Evolutionary conservation across 2,113 vertebrate species (phyloP), one percentile per base, ranked within the genome.

Genomic region (Porphyrio hochstetteri): DNA sequence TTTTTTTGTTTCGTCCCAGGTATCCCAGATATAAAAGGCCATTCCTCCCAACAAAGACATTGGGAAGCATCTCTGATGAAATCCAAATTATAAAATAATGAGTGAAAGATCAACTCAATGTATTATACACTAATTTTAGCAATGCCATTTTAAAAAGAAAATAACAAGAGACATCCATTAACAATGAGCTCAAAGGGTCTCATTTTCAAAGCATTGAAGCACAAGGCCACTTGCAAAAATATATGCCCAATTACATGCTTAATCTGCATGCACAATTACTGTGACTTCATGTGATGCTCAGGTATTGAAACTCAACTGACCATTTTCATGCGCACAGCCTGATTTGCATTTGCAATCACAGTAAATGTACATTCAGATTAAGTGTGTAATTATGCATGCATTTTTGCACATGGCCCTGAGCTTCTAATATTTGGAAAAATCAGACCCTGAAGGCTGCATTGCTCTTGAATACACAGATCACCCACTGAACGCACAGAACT

Each of bases 271-370:
- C 44, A 75, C 57, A 92, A 84, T 91, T 91, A 68, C 65, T 92
- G 42, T 87, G 77, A 79, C 77, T 92, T 93, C 74, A 50, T 72
- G 44, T 71, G 64, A 92, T 16, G 10, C 33, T 84, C 93, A 89
- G 61, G 77, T 92, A 93, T 33, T 91, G 77, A 92, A 95, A 87
- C 38, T 76, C 71, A 81, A 50, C 67, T 83, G 89, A 74, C 46
- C 29, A 36, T 81, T 86, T 93, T 63, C 53, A 82, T 69, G 67
- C 65, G 42, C 25, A 65, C 53, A 69, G 20, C n/a, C 59, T 60
- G 57, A 91, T 86, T 93, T 96, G 69, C 60, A 92, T 85, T 91
- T 95, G 40, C 81, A 95, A 92, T 92, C 48, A 76, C 21, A 65
- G 48, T 79, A 89, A 93, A 75, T 79, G 57, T 71, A 36, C 53